These are phyloP conservation scores for Pseudomyrmex concolor DNA, from an alignment of 1,140 invertebrate species.

Conservation along the genomic window DNA sequence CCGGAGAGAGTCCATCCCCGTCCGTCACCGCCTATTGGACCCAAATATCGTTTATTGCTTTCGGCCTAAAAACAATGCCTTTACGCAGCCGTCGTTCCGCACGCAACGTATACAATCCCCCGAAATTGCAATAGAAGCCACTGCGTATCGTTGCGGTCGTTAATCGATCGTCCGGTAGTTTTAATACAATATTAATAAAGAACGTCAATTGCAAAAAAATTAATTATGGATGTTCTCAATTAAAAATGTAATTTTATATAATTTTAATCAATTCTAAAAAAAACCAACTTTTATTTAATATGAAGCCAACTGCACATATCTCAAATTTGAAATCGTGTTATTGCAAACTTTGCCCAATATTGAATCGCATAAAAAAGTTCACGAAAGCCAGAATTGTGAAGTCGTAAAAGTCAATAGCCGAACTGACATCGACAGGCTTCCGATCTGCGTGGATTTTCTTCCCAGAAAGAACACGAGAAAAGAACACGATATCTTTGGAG, in stretches of 20 bases:
- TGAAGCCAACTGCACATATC: neutral
- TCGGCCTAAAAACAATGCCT: conserved; percentile 78
- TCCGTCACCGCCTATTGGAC: conserved; percentile 56
- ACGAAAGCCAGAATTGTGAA: neutral
- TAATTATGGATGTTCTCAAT: neutral
- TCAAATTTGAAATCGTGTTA: neutral
- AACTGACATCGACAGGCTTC: conserved; percentile 6
- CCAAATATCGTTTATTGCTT: conserved; percentile 77
- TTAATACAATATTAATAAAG: conserved; percentile 65
- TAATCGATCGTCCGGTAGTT: conserved; percentile 55
- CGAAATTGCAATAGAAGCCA: conserved; percentile 65
- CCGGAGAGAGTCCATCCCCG: conserved; percentile 45
- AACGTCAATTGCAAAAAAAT: conserved; percentile 20
- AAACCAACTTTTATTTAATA: no score
- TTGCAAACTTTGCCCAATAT: neutral
- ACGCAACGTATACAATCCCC: conserved; percentile 62
- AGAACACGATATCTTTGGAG: conserved; percentile 45
- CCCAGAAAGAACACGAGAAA: no score
- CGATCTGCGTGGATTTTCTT: conserved; percentile 39
- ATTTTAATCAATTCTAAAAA: no score
- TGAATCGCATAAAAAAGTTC: neutral
- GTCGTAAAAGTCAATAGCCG: neutral
- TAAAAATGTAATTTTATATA: no score
- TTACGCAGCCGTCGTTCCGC: conserved; percentile 68
- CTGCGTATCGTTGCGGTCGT: conserved; percentile 56